A percentile compares a stretch with the other conserved stretches of the same genome.
Conservation (phyloP, 2,113 vertebrate species). For the Sinocyclocheilus rhinocerous region DNA sequence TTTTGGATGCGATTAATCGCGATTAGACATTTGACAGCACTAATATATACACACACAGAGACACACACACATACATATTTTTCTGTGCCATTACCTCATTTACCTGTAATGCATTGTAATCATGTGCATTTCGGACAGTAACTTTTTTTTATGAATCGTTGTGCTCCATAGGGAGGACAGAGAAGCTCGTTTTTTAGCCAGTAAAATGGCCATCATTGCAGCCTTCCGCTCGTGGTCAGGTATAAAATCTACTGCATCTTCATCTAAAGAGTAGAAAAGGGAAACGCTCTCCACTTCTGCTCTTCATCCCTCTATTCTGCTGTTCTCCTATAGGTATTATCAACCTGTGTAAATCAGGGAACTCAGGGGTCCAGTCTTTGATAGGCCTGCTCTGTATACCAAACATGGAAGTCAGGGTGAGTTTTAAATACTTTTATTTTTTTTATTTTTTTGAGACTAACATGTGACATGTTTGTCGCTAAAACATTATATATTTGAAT, state of each 20-base stretch:
- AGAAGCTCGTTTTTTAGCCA: slow-evolving; percentile 92
- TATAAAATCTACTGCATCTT: slow-evolving; percentile 63
- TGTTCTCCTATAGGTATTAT: slow-evolving; percentile 83
- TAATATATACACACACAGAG: no score
- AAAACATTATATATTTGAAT: neutral
- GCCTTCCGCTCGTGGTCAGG: slow-evolving; percentile 97
- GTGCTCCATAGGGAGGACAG: slow-evolving; percentile 84
- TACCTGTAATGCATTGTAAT: neutral
- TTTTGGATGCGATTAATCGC: no score
- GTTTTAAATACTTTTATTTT: slow-evolving; percentile 52
- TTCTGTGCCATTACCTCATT: neutral
- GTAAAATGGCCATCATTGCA: slow-evolving; percentile 96
- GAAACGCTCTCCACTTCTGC: neutral
- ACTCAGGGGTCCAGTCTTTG: slow-evolving; percentile 95
- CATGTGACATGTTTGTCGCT: neutral
- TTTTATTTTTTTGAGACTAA: neutral
- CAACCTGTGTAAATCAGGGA: slow-evolving; percentile 92
- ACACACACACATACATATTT: no score
- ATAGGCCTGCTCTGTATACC: slow-evolving; percentile 97
- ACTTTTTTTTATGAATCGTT: neutral
- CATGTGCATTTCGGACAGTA: neutral
- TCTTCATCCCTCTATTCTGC: neutral
- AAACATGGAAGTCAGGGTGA: slow-evolving; percentile 97
- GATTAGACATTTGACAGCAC: no score
- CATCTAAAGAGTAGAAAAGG: neutral